Evolutionary conservation across 2,113 vertebrate genomes (phyloP).

Genomic region (Chiloscyllium plagiosum): DNA sequence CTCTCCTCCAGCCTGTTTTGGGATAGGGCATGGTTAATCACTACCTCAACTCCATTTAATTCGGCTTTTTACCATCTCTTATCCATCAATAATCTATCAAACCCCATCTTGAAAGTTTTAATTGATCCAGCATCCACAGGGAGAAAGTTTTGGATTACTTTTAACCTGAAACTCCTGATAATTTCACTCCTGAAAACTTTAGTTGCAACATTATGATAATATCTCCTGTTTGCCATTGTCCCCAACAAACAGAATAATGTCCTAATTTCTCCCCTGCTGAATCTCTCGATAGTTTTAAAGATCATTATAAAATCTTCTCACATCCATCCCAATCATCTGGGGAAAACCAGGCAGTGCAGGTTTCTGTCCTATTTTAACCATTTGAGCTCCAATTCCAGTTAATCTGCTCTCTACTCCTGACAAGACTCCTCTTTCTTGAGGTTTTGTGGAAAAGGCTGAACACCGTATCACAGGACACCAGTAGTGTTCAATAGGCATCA

Average conservation of each 20-base stretch:
- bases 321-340: not conserved
- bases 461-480: not conserved
- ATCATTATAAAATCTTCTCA: not conserved
- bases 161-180: not conserved
- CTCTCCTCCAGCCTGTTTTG: not conserved
- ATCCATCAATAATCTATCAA: not conserved
- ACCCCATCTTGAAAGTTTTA: not conserved
- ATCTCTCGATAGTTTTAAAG: too few species aligned
- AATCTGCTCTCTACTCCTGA: not conserved
- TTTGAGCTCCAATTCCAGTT: not conserved
- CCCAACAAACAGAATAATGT: not conserved
- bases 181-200: not conserved
- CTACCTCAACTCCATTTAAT: not conserved
- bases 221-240: not conserved
- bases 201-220: not conserved
- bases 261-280: not conserved
- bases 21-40: not conserved
- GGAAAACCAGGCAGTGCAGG: not conserved
- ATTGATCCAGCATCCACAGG: not conserved
- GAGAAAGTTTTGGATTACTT: not conserved
- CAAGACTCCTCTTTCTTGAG: not conserved
- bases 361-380: not conserved
- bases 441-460: not conserved
- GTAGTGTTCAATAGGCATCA: not conserved
- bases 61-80: not conserved